These are phyloP conservation scores for Origma solitaria DNA, from an alignment of 2,113 vertebrate species.

Conservation along the genomic window DNA sequence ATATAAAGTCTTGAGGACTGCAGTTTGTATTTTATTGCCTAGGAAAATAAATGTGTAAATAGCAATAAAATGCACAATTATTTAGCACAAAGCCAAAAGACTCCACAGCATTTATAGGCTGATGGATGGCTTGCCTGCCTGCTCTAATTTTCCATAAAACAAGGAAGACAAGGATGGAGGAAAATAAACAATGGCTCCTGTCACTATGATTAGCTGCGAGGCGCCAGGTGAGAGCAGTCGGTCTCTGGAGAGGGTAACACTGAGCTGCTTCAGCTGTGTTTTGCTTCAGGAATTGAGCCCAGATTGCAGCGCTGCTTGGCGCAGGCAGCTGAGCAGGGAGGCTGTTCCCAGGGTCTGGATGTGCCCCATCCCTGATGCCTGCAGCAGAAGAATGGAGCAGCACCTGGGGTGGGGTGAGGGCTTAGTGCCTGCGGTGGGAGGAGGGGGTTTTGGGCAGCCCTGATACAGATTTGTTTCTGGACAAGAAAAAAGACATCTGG, in stretches of 20 bases:
- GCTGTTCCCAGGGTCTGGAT: not conserved
- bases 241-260: not conserved
- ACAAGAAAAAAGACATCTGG: not conserved
- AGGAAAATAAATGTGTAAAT: slow-evolving; percentile 46
- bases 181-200: slow-evolving; percentile 39
- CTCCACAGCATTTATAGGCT: not conserved
- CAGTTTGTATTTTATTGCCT: slow-evolving; percentile 39
- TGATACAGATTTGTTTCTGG: not conserved
- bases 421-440: not conserved
- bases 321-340: not conserved
- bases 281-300: not conserved
- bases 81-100: slow-evolving; percentile 45
- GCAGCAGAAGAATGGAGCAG: not conserved
- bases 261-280: not conserved
- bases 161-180: slow-evolving; percentile 18
- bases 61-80: slow-evolving; percentile 61
- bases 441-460: not conserved
- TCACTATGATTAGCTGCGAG: not conserved
- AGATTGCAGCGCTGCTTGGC: not conserved
- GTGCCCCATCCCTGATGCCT: not conserved
- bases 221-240: not conserved
- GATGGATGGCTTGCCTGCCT: slow-evolving; percentile 40
- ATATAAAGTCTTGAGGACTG: not conserved
- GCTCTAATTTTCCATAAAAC: slow-evolving; percentile 52
- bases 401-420: fast-evolving